Evolutionary conservation across 2,113 vertebrate genomes (phyloP).

Genomic region (Arothron firmamentum): DNA sequence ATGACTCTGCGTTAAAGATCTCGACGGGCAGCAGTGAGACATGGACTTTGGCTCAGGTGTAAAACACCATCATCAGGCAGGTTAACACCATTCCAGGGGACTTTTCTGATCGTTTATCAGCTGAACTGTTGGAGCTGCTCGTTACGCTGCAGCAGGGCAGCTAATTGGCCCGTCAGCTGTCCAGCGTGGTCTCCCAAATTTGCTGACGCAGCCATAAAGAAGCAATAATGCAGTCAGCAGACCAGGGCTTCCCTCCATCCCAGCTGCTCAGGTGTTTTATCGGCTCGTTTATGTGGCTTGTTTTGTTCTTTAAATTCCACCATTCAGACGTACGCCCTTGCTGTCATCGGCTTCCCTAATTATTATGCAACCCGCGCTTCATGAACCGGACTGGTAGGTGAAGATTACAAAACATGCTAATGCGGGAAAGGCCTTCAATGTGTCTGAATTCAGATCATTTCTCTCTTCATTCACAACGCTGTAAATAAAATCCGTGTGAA

Average conservation of each 20-base stretch:
- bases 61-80: conserved; percentile 18
- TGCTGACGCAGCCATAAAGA: conserved; percentile 57
- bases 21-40: too few relatives aligned
- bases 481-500: too few relatives aligned
- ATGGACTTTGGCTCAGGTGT: conserved; percentile 18
- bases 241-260: conserved; percentile 23
- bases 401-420: too few relatives aligned
- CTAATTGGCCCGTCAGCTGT: conserved; percentile 61
- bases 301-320: too few relatives aligned
- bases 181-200: conserved; percentile 31
- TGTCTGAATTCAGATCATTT: too few relatives aligned
- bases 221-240: conserved; percentile 39
- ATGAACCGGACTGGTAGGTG: too few relatives aligned
- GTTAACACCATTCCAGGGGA: conserved; percentile 2
- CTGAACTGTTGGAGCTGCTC: conserved; percentile 44
- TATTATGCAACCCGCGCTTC: too few relatives aligned
- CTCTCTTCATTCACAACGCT: too few relatives aligned
- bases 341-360: too few relatives aligned
- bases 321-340: too few relatives aligned
- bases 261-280: conserved; percentile 11
- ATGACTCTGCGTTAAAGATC: not conserved
- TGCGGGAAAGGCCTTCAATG: too few relatives aligned
- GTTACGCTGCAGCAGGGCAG: conserved; percentile 40
- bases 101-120: conserved; percentile 43
- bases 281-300: too few relatives aligned